Percentiles rank a stretch among this genome's conserved stretches.
phyloP scores from a whole-genome alignment of 2,888 invertebrate genomes.

The Plagodis dolabraria region DNA sequence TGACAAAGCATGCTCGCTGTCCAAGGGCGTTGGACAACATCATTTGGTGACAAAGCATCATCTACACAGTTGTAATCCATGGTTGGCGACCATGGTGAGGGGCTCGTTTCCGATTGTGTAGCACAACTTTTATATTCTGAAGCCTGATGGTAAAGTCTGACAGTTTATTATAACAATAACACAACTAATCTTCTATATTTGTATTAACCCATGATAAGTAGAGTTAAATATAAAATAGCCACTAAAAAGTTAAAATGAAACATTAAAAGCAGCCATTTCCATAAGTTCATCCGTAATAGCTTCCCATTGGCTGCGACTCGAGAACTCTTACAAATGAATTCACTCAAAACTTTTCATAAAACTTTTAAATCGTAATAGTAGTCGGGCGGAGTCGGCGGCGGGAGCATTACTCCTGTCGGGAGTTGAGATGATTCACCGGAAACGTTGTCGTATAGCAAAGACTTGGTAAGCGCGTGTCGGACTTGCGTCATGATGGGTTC shows the following conservation, averaged over 20 bases:
- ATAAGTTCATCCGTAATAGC: conserved; percentile 2
- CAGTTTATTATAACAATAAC: too few relatives aligned
- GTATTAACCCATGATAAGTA: too few relatives aligned
- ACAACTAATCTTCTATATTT: too few relatives aligned
- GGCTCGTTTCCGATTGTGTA: too few relatives aligned
- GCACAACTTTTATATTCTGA: too few relatives aligned
- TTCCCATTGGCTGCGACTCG: conserved; percentile 1
- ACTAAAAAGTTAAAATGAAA: conserved; percentile 3
- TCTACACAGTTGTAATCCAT: too few relatives aligned
- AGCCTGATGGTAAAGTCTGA: too few relatives aligned
- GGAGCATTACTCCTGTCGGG: conserved; percentile 3
- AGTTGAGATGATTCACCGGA: not conserved
- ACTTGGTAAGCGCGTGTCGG: not conserved
- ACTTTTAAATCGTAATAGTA: conserved; percentile 12
- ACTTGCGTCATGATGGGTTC: not conserved
- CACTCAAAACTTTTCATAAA: conserved; percentile 4
- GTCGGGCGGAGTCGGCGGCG: conserved; percentile 8
- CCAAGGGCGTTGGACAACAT: too few relatives aligned
- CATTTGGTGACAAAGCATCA: too few relatives aligned
- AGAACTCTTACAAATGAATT: conserved; percentile 6
- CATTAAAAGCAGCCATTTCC: conserved; percentile 8
- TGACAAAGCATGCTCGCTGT: too few relatives aligned
- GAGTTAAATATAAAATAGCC: not conserved
- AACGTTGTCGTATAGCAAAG: not conserved
- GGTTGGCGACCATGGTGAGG: too few relatives aligned